Conservation (phyloP, 2,797 vertebrate genomes). For the Heterohyrax brucei region DNA sequence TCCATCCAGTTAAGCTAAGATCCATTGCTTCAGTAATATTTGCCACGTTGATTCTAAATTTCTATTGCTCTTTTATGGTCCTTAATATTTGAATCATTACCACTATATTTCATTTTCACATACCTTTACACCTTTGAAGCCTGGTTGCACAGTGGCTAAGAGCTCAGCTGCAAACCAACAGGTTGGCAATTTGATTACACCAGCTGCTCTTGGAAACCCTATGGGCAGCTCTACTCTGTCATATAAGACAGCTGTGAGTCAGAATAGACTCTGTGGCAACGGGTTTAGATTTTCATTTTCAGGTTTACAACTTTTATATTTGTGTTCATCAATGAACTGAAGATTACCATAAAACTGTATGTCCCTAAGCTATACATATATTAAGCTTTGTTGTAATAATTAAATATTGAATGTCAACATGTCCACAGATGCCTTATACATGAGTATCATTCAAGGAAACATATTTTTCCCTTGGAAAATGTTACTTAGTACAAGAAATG, state of each 20-base stretch:
- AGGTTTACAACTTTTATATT: background rate
- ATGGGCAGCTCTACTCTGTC: too few species aligned
- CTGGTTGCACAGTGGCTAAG: too few species aligned
- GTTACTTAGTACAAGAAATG: too few species aligned
- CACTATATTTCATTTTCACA: constrained; percentile 38
- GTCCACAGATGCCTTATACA: background rate
- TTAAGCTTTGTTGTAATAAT: background rate
- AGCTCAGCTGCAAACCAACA: too few species aligned
- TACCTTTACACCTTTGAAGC: background rate
- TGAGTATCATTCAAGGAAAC: background rate
- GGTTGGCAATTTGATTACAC: too few species aligned
- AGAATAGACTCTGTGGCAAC: too few species aligned
- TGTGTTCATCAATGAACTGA: constrained; percentile 29
- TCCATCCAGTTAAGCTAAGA: background rate
- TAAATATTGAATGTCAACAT: constrained; percentile 32
- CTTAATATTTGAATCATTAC: constrained; percentile 19
- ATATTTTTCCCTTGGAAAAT: background rate
- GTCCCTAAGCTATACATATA: background rate
- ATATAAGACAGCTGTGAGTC: too few species aligned
- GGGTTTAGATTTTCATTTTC: too few species aligned
- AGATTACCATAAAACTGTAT: background rate
- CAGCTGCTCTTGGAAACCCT: too few species aligned
- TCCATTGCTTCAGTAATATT: background rate
- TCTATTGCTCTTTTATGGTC: background rate
- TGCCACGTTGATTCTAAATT: background rate